Base-by-base conservation (phyloP, 1,140 invertebrate species). In the Cataglyphis hispanica region DNA sequence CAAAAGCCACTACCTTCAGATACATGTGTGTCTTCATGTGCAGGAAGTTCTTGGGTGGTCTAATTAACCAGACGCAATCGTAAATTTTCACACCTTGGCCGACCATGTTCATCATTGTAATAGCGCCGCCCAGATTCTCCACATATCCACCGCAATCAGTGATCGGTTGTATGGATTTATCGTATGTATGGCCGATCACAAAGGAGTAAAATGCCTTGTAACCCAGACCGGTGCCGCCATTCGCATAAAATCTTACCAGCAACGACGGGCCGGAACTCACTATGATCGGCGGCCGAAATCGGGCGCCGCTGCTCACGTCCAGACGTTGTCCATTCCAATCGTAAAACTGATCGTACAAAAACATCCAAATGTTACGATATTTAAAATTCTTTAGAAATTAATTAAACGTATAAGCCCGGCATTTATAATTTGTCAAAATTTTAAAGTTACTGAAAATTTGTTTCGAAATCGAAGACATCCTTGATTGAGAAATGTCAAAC, bases 91-190 rank as follows among this genome's bases (percentile, higher is more conserved):
- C 94, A 1, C 95, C 95, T 83, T 96, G 96, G 63, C 95, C 94
- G 8, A 97, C 96, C 97, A 97, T 97, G 87, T 97, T 96, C 96
- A 97, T 97, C 97, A 98, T 97, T 10, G 97, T 97, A 34, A 98
- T 97, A 13, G 96, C 96, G 0, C 97, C 97, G 3, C 97, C 97
- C 19, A 96, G 95, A 91, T 97, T 97, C 66, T 97, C 96, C 3
- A 97, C 97, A 91, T 96, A 96, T 69, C 97, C 97, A 22, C 97
- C 97, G 87, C 97, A 97, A 92, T 97, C 97, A 64, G 96, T 97
- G 74, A 96, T 96, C 63, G 96, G 96, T 77, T 96, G 95, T 67
- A 96, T 91, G 16, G 95, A 93, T 53, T 95, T 95, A 64, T 96
- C 95, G 83, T 96, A 95, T 37, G 94, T 89, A 69, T 96, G 95